Evolutionary conservation across 2,113 vertebrate genomes (phyloP).

Genomic region (Leucoraja erinaceus): DNA sequence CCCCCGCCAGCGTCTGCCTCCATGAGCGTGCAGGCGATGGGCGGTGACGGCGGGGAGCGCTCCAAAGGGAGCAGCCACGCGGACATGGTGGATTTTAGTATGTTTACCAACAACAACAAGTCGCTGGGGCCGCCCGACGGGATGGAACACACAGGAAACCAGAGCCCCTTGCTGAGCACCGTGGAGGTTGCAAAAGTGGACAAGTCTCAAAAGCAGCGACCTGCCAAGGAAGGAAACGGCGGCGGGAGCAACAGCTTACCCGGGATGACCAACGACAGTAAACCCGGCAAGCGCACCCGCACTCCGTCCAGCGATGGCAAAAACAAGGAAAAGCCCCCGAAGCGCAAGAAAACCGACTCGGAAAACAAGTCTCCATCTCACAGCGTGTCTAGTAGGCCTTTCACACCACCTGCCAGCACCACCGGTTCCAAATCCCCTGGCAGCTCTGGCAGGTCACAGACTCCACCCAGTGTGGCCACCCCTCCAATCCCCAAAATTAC

Average conservation of each 20-base stretch:
- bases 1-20: constrained; percentile 63
- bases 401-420: constrained; percentile 86
- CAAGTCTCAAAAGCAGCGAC: constrained; percentile 65
- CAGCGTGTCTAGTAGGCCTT: constrained; percentile 80
- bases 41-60: constrained; percentile 53
- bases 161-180: constrained; percentile 76
- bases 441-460: constrained; percentile 88
- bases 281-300: constrained; percentile 85
- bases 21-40: constrained; percentile 62
- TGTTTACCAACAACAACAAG: constrained; percentile 64
- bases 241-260: constrained; percentile 53
- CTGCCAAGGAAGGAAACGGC: constrained; percentile 67
- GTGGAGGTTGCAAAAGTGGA: constrained; percentile 65
- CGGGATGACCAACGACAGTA: constrained; percentile 66
- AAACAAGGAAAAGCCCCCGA: constrained; percentile 90
- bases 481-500: constrained; percentile 96
- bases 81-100: constrained; percentile 69
- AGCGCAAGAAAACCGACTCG: constrained; percentile 85
- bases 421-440: constrained; percentile 90
- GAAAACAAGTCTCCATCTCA: constrained; percentile 93
- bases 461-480: constrained; percentile 84
- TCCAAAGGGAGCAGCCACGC: constrained; percentile 59
- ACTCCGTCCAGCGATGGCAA: constrained; percentile 93
- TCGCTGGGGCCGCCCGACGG: constrained; percentile 73
- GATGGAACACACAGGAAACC: constrained; percentile 76